Evolutionary conservation across 2,797 vertebrate species (phyloP).

Genomic region (Lacerta agilis): DNA sequence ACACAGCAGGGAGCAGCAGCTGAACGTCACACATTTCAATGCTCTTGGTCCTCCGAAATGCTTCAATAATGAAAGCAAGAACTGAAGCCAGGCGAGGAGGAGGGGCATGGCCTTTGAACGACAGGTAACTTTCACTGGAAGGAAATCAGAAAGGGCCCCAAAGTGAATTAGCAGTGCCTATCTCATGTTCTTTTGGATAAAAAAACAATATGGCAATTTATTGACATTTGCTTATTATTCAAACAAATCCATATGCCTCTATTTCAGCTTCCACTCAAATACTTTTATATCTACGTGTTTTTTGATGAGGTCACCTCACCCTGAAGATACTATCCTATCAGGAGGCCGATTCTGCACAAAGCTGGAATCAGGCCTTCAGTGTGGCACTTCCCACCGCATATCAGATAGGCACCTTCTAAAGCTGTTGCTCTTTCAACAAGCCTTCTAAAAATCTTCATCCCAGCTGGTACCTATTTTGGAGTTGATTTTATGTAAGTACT

Average conservation of each 20-base stretch:
- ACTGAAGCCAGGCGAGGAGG: constrained; percentile 85
- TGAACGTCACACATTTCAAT: constrained; percentile 80
- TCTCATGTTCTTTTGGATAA: background rate
- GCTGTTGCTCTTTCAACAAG: too few species aligned
- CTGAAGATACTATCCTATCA: too few species aligned
- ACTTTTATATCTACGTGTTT: background rate
- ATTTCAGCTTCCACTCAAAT: background rate
- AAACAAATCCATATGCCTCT: too few species aligned
- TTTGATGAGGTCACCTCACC: too few species aligned
- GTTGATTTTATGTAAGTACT: too few species aligned
- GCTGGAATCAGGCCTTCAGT: too few species aligned
- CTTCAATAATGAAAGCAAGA: constrained; percentile 87
- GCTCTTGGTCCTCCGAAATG: constrained; percentile 83
- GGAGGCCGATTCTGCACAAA: too few species aligned
- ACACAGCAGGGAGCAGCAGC: constrained; percentile 80
- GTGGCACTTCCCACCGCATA: too few species aligned
- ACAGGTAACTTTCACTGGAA: constrained; percentile 88
- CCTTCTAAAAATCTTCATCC: too few species aligned
- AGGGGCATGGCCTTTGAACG: constrained; percentile 87
- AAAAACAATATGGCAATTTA: background rate
- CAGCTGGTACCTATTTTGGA: too few species aligned
- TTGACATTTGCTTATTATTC: background rate
- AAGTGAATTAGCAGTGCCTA: background rate
- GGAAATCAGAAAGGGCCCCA: constrained; percentile 40
- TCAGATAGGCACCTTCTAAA: too few species aligned